Base-by-base conservation (phyloP, 2,113 vertebrate species). In the Apteryx mantelli region DNA sequence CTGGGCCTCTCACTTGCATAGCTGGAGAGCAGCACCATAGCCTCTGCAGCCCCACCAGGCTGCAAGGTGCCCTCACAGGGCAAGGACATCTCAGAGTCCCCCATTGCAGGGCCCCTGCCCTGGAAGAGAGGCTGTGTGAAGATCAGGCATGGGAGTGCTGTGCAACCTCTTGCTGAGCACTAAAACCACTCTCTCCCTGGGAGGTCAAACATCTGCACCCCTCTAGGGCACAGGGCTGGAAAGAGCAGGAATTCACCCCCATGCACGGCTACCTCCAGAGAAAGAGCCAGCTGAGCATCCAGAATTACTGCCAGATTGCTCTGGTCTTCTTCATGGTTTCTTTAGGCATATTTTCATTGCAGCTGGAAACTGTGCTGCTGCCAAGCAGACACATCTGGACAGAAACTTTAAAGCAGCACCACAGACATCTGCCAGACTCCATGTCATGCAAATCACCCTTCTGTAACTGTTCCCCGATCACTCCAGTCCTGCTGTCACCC, bases 41-140 rank as follows among this genome's bases (percentile, higher is more conserved):
- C 60, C 60, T 22, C 60, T 20, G 44, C 44, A 46, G 16, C 44
- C 44, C 16, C 44, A 16, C 44, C 44, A 16, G 44, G 44, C 44
- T 46, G 32, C 63, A 76, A 52, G 19, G 22, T 58, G 36, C 11
- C 2, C 13, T 32, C 7, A 2, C 0, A 0, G 24, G 66, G 24
- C 40, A 36, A 52, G 25, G 30, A 21, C 38, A 38, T 4, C 24
- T 40, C 28, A 14, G 19, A 36, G 17, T 21, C 9, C 16, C 30
- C 12, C 28, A 18, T 28, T 28, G 28, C 21, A 21, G 22, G 22
- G 8, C 16, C 25, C 32, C 11, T 17, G 18, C 46, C 15, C 18
- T 28, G 60, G 34, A 65, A 70, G 21, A 16, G 52, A 44, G 25
- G 19, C 8, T 63, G 26, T 7, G 26, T 44, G 18, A 36, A 79